Base-by-base conservation (phyloP, 1,140 invertebrate genomes). In the Polyergus mexicanus region DNA sequence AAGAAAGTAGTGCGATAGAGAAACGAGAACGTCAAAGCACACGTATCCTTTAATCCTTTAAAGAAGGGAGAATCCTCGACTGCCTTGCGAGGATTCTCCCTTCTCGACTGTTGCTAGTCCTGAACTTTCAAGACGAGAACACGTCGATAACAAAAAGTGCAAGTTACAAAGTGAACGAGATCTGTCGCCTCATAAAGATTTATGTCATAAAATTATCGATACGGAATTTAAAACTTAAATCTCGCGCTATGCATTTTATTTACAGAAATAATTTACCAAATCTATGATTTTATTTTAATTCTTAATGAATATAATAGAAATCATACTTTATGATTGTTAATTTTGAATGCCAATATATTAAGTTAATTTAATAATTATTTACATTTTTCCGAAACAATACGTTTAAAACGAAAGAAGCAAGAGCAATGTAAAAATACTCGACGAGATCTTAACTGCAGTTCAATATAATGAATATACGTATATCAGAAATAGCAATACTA, bases 11-110 rank as follows among this genome's bases (percentile, higher is more conserved):
- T 38, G 58, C 41, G 22, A 66, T 19, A n/a, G n/a, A n/a, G n/a
- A n/a, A n/a, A 83, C 77, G 77, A 78, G 68, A 76, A 72, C 56
- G 80, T 91, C 80, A 75, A 88, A 91, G 87, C 87, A 77, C 81
- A 85, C 87, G 60, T 81, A 66, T 87, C 83, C 90, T 89, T 91
- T 91, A 91, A 91, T 91, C 90, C 89, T 84, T 86, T 91, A 91
- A 91, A n/a, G n/a, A n/a, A n/a, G n/a, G n/a, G n/a, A n/a, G n/a
- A n/a, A n/a, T n/a, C n/a, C 89, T 78, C 85, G 85, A 74, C 81
- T 86, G 72, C 78, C 84, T 81, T 76, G 62, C 71, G 72, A 86
- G 76, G 74, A 75, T 71, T 89, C 72, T 71, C 76, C 71, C 75
- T 89, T 87, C 71, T 91, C 81, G 60, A 68, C 54, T 65, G 77